These are phyloP conservation scores for Eurypyga helias DNA, from an alignment of 2,113 vertebrate genomes.

Conservation along the genomic window DNA sequence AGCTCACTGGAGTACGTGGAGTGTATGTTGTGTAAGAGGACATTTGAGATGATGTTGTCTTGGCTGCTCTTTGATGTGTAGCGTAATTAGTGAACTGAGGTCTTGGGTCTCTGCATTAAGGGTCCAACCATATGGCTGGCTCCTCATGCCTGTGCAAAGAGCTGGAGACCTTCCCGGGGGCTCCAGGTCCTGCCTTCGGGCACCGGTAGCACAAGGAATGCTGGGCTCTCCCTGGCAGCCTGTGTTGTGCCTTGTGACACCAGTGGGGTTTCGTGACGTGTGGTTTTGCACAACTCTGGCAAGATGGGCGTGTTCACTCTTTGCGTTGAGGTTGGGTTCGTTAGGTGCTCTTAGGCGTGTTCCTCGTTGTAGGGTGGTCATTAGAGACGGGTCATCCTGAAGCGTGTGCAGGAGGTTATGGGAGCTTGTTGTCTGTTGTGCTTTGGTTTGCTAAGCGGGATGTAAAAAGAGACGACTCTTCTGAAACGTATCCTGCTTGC, in stretches of 20 bases:
- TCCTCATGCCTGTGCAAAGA: rapidly evolving
- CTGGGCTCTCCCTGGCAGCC: background rate
- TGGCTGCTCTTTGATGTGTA: background rate
- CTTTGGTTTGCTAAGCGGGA: background rate
- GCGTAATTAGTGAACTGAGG: background rate
- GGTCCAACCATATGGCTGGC: background rate
- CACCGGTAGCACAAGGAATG: background rate
- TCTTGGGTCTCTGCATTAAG: background rate
- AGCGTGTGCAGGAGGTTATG: background rate
- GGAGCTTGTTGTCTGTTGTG: background rate
- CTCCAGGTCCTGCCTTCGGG: background rate
- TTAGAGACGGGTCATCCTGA: background rate
- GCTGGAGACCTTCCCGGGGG: background rate
- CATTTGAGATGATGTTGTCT: background rate
- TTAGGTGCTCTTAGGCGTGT: background rate
- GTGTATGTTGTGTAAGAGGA: background rate
- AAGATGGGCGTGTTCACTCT: background rate
- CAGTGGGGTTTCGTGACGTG: rapidly evolving
- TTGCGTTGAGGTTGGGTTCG: background rate
- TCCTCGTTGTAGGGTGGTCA: background rate
- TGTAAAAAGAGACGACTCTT: background rate
- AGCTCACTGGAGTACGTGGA: background rate
- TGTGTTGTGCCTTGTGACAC: background rate
- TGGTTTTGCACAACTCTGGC: background rate
- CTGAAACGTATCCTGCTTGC: background rate